A percentile compares a stretch with the other conserved stretches of the same genome.
phyloP scores from a whole-genome alignment of 2,797 vertebrate genomes.

The Rhinogobio ventralis region DNA sequence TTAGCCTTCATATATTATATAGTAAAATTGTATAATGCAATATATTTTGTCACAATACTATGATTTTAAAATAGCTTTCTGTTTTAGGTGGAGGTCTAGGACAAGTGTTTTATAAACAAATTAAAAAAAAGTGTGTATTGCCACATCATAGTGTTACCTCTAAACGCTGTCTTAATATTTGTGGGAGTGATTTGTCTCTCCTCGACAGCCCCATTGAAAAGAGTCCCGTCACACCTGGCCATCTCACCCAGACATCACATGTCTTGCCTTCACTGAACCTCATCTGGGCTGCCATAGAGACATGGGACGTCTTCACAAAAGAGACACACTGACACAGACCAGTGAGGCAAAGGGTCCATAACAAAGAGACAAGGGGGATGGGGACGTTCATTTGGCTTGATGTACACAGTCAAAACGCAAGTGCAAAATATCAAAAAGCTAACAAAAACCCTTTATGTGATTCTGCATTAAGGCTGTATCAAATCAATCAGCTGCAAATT shows the following conservation, averaged over 20 bases:
- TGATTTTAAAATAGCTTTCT: not conserved
- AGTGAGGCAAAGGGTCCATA: conserved; percentile 47
- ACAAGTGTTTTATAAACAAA: not conserved
- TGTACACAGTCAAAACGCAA: not conserved
- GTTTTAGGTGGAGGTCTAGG: not conserved
- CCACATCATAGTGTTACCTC: not conserved
- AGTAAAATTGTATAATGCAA: not conserved
- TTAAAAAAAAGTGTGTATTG: not conserved
- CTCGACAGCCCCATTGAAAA: conserved; percentile 45
- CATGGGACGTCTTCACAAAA: conserved; percentile 59
- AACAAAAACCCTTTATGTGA: not conserved
- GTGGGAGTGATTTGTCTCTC: conserved; percentile 29
- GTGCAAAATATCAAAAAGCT: conserved; percentile 12
- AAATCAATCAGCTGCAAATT: not conserved
- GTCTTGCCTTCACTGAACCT: conserved; percentile 60
- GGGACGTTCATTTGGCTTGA: conserved; percentile 41
- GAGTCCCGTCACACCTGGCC: conserved; percentile 60
- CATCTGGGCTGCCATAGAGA: conserved; percentile 65
- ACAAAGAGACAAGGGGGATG: conserved; percentile 51
- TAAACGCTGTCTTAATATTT: conserved; percentile 7
- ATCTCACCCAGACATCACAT: conserved; percentile 57
- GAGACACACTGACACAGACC: conserved; percentile 56
- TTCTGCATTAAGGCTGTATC: not conserved
- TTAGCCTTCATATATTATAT: not conserved
- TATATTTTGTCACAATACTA: not conserved